Percentiles rank a stretch among this genome's conserved stretches.
These are phyloP conservation scores for Cirrhinus mrigala DNA, from an alignment of 2,797 vertebrate species.

Conservation along the genomic window DNA sequence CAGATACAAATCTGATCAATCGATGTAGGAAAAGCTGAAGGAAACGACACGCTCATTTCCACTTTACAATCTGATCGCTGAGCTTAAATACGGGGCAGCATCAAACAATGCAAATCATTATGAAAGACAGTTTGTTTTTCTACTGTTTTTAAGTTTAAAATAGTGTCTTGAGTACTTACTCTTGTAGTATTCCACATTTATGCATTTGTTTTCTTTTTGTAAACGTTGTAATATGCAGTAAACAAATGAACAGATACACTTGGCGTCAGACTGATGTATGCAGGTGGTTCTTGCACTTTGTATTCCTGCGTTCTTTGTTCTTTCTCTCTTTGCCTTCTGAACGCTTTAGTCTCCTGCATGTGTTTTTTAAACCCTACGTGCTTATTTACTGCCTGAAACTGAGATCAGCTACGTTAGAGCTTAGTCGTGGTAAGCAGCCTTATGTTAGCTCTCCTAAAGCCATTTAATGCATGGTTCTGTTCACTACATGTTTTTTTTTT, in stretches of 20 bases:
- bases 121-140: constrained; percentile 25
- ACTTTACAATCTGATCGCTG: constrained; percentile 7
- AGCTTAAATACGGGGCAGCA: constrained; percentile 32
- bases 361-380: constrained; percentile 64
- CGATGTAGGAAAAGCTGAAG: constrained; percentile 39
- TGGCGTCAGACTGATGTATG: constrained; percentile 65
- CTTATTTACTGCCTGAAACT: constrained; percentile 69
- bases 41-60: constrained; percentile 14
- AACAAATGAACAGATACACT: constrained; percentile 58
- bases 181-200: constrained; percentile 59
- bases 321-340: constrained; percentile 70
- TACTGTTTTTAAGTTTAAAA: constrained; percentile 37
- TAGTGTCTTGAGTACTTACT: constrained; percentile 17
- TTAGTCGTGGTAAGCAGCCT: constrained; percentile 66
- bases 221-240: constrained; percentile 60
- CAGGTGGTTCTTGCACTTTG: constrained; percentile 70
- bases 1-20: constrained; percentile 38
- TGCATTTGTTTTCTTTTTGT: constrained; percentile 63
- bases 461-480: constrained; percentile 69
- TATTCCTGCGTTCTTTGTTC: constrained; percentile 52
- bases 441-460: constrained; percentile 69
- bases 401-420: constrained; percentile 58
- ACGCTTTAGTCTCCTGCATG: constrained; percentile 70
- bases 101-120: constrained; percentile 41
- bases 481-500: constrained; percentile 52